Percentiles rank a stretch among this genome's conserved stretches.
These are phyloP conservation scores for Catocala fraxini DNA, from an alignment of 2,888 invertebrate species.

Conservation along the genomic window DNA sequence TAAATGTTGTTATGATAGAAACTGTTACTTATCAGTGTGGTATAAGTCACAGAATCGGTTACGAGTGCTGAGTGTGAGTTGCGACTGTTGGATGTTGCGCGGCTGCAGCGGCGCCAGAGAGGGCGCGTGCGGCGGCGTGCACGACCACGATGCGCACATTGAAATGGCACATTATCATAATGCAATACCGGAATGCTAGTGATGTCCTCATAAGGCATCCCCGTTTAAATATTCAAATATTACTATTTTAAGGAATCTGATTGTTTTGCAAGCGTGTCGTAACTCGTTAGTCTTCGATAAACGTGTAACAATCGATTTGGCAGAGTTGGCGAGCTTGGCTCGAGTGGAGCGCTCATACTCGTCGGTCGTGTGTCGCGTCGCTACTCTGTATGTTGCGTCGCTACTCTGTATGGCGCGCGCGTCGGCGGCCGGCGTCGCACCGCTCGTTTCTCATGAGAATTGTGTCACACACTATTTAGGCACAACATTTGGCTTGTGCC, in stretches of 20 bases:
- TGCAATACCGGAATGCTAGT: slow-evolving; percentile 80
- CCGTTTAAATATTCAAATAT: slow-evolving; percentile 69
- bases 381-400: slow-evolving; percentile 30
- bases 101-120: slow-evolving; percentile 67
- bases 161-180: slow-evolving; percentile 85
- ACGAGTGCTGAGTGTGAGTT: slow-evolving; percentile 26
- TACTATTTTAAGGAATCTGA: slow-evolving; percentile 59
- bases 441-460: slow-evolving; percentile 29
- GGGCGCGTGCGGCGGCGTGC: slow-evolving; percentile 68
- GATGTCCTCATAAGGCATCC: slow-evolving; percentile 72
- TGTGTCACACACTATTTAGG: slow-evolving; percentile 31
- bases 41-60: slow-evolving; percentile 42
- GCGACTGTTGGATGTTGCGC: slow-evolving; percentile 40
- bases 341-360: slow-evolving; percentile 37
- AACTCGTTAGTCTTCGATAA: slow-evolving; percentile 28
- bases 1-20: slow-evolving; percentile 21
- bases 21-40: slow-evolving; percentile 15
- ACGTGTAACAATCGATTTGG: slow-evolving; percentile 47
- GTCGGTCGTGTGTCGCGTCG: slow-evolving; percentile 30
- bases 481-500: slow-evolving; percentile 15
- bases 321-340: slow-evolving; percentile 36
- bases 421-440: slow-evolving; percentile 14
- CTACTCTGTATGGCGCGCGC: slow-evolving; percentile 32
- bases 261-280: slow-evolving; percentile 56
- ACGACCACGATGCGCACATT: slow-evolving; percentile 77